Evolutionary conservation across 2,113 vertebrate genomes (phyloP).

Genomic region (Varanus komodoensis): DNA sequence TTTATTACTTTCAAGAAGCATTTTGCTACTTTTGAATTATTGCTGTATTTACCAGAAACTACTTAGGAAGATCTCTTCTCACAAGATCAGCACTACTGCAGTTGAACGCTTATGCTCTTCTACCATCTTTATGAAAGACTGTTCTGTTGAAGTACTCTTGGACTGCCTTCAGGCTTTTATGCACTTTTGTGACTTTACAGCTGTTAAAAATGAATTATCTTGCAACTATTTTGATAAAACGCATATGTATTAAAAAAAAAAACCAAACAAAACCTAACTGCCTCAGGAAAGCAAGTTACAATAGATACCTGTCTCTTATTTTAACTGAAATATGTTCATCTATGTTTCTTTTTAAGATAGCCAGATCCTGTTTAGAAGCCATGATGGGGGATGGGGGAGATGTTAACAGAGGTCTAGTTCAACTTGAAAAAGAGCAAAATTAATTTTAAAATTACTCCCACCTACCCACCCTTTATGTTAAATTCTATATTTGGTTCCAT

Average conservation of each 20-base stretch:
- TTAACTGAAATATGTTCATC: constrained; percentile 58
- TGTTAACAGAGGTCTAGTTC: background rate
- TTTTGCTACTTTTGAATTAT: constrained; percentile 39
- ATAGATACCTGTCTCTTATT: constrained; percentile 64
- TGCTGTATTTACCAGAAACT: constrained; percentile 42
- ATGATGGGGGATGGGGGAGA: too few relatives aligned
- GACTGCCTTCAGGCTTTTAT: constrained; percentile 74
- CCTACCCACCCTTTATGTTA: constrained; percentile 15
- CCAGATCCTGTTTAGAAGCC: constrained; percentile 52
- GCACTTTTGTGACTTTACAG: constrained; percentile 75
- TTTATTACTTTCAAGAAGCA: background rate
- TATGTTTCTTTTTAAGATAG: constrained; percentile 42
- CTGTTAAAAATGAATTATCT: constrained; percentile 74
- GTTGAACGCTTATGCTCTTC: constrained; percentile 58
- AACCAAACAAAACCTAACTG: constrained; percentile 63
- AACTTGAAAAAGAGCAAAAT: constrained; percentile 48
- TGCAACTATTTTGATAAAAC: constrained; percentile 68
- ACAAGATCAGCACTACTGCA: constrained; percentile 43
- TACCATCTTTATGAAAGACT: constrained; percentile 66
- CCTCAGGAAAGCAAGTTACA: constrained; percentile 75
- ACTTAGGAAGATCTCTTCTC: constrained; percentile 55
- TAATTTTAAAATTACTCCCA: background rate
- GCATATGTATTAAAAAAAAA: constrained; percentile 66
- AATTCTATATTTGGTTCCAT: constrained; percentile 59
- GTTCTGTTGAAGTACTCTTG: constrained; percentile 68